Percentiles rank a stretch among this genome's conserved stretches.
Conservation (phyloP, 2,113 vertebrate species). For the Rissa tridactyla region DNA sequence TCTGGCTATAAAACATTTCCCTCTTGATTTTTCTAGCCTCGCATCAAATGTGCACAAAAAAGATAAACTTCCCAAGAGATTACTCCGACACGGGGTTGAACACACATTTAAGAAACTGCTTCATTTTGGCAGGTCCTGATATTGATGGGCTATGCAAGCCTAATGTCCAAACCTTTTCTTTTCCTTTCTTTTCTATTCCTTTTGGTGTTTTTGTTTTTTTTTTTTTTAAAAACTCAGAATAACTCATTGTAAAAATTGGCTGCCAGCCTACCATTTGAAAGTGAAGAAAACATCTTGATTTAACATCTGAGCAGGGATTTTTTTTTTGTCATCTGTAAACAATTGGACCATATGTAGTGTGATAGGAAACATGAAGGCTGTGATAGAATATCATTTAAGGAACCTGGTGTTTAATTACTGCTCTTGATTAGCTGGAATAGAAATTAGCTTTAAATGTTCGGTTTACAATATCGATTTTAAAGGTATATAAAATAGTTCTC, state of each 20-base stretch:
- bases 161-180: conserved; percentile 57
- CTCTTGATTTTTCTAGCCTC: conserved; percentile 40
- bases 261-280: conserved; percentile 77
- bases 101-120: conserved; percentile 20
- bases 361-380: conserved; percentile 78
- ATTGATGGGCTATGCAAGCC: conserved; percentile 45
- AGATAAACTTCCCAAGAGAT: conserved; percentile 54
- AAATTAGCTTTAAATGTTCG: conserved; percentile 60
- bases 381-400: conserved; percentile 71
- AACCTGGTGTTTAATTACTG: conserved; percentile 71
- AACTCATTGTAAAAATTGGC: conserved; percentile 76
- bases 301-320: conserved; percentile 80
- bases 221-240: conserved; percentile 50
- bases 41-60: conserved; percentile 47
- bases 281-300: conserved; percentile 82
- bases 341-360: conserved; percentile 84
- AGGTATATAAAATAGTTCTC: background rate
- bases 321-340: conserved; percentile 80
- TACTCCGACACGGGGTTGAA: background rate
- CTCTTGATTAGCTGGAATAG: conserved; percentile 68
- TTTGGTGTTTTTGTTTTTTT: background rate
- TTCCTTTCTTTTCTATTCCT: background rate
- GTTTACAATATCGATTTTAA: conserved; percentile 46
- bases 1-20: conserved; percentile 52
- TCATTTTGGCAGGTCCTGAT: conserved; percentile 50